phyloP scores from a whole-genome alignment of 2,888 invertebrate species.

The Nomada goodeniana region DNA sequence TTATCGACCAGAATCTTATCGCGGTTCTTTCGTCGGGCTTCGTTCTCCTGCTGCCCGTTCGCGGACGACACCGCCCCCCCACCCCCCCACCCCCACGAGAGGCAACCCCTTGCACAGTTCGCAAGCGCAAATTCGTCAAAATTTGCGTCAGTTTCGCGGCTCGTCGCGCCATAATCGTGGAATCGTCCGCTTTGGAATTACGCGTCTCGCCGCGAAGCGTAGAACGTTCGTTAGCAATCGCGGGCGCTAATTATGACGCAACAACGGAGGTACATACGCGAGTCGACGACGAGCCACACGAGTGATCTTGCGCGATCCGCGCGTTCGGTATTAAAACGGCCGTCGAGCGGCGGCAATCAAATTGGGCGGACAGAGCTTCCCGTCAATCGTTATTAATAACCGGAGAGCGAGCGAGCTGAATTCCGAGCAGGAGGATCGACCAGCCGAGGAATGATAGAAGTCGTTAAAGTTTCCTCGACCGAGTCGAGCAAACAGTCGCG shows the following conservation, averaged over 20 bases:
- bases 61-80: conserved; percentile 56
- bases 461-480: conserved; percentile 9
- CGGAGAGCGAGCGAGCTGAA: neutral
- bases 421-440: neutral
- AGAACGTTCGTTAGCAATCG: neutral
- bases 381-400: neutral
- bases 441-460: neutral
- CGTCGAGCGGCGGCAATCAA: no score
- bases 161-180: neutral
- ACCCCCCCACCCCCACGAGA: no score
- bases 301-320: neutral
- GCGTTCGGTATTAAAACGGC: no score
- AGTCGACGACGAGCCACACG: neutral
- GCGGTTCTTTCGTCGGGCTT: neutral
- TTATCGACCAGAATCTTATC: conserved; percentile 28
- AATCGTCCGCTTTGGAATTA: neutral
- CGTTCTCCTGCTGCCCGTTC: neutral
- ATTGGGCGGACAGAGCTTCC: neutral
- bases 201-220: conserved; percentile 10
- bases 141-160: no score
- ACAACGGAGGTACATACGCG: neutral
- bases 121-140: conserved; percentile 33
- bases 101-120: conserved; percentile 8
- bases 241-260: conserved; percentile 14
- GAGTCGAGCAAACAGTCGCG: neutral